Conservation (phyloP, 2,797 vertebrate species). For the Typhlichthys eigenmanni region DNA sequence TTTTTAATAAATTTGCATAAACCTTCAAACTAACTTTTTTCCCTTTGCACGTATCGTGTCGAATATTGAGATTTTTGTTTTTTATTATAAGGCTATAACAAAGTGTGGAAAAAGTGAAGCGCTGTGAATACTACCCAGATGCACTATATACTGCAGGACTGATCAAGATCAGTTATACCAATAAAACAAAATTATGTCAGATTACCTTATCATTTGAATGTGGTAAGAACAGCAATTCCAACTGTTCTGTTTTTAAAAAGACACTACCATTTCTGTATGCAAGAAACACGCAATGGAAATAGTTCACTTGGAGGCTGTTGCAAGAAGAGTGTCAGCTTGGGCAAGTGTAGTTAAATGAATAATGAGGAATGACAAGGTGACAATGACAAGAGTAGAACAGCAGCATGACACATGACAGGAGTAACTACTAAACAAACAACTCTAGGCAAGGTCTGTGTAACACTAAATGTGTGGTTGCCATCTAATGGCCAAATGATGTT, state of each 20-base stretch:
- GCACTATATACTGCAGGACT: too few species aligned
- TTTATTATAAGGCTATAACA: too few species aligned
- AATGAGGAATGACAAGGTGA: conserved; percentile 20
- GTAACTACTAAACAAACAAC: conserved; percentile 14
- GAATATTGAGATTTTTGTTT: too few species aligned
- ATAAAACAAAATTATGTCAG: too few species aligned
- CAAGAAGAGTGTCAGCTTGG: conserved; percentile 17
- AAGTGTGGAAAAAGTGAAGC: neutral
- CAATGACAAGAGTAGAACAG: conserved; percentile 10
- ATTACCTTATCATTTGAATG: too few species aligned
- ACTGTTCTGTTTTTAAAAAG: conserved; percentile 20
- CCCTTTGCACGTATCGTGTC: too few species aligned
- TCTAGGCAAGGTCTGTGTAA: neutral
- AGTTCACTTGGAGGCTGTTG: conserved; percentile 1
- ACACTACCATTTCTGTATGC: conserved; percentile 16
- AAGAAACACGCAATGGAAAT: conserved; percentile 11
- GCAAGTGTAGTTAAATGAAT: conserved; percentile 30
- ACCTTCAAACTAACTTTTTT: too few species aligned
- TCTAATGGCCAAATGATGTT: conserved; percentile 63
- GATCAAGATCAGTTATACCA: too few species aligned
- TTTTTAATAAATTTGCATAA: too few species aligned
- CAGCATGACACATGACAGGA: conserved; percentile 21
- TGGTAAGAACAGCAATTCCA: neutral
- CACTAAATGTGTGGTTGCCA: conserved; percentile 62
- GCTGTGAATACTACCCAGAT: neutral